phyloP scores from a whole-genome alignment of 2,888 invertebrate genomes.

The Dynastes hyllus region DNA sequence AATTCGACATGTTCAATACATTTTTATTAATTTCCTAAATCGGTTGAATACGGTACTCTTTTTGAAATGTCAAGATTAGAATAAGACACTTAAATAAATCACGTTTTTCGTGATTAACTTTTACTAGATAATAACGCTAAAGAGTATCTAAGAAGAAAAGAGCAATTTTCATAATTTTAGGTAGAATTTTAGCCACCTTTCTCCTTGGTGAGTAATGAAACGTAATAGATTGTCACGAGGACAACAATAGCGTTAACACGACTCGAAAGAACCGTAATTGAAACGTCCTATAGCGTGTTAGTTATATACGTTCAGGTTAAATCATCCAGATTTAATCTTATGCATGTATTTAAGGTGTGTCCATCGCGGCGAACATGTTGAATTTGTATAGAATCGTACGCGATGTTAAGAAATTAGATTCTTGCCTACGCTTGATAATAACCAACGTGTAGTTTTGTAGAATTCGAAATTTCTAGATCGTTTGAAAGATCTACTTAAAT shows the following conservation, averaged over 20 bases:
- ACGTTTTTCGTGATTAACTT: background rate
- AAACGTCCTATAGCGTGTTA: slow-evolving; percentile 9
- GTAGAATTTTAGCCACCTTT: background rate
- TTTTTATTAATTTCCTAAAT: background rate
- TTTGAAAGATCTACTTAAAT: background rate
- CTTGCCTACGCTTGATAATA: background rate
- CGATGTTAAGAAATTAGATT: slow-evolving; percentile 21
- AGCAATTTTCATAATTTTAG: no score
- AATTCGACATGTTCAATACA: background rate
- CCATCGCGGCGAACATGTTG: slow-evolving; percentile 16
- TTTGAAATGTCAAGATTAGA: no score
- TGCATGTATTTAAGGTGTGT: slow-evolving; percentile 46
- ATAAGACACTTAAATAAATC: background rate
- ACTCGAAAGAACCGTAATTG: slow-evolving; percentile 19
- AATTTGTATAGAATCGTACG: slow-evolving; percentile 29
- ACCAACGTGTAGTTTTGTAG: background rate
- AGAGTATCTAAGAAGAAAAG: no score
- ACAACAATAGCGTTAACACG: slow-evolving; percentile 24
- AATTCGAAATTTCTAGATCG: slow-evolving; percentile 5
- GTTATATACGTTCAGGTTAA: slow-evolving; percentile 24
- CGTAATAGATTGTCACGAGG: slow-evolving; percentile 10
- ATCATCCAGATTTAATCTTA: slow-evolving; percentile 44
- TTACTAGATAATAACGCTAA: background rate
- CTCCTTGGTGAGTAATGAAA: slow-evolving; percentile 6
- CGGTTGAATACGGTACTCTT: no score